Percentiles rank a stretch among this genome's conserved stretches.
Conservation (phyloP, 2,888 invertebrate species). For the Beris chalybata region DNA sequence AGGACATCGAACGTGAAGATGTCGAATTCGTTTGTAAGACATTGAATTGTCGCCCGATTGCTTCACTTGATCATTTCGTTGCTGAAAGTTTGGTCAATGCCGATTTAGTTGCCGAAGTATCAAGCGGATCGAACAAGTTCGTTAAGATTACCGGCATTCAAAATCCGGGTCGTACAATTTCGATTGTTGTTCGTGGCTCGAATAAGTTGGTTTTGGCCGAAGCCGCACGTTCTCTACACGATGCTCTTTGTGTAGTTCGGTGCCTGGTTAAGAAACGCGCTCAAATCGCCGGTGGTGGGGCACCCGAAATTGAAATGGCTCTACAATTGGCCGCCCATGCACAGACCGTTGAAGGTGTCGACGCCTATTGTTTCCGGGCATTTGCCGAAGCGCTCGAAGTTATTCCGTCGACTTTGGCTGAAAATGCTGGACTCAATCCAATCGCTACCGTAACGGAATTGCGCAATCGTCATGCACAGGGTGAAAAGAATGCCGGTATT, state of each 20-base stretch:
- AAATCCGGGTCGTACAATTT: conserved; percentile 86
- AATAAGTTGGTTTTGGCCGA: conserved; percentile 88
- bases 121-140: conserved; percentile 84
- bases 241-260: conserved; percentile 87
- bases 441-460: conserved; percentile 96
- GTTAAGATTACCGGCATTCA: conserved; percentile 91
- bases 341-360: conserved; percentile 84
- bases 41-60: conserved; percentile 91
- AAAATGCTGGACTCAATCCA: conserved; percentile 86
- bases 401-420: conserved; percentile 87
- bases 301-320: conserved; percentile 95
- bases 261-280: conserved; percentile 94
- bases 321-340: conserved; percentile 79
- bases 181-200: conserved; percentile 83
- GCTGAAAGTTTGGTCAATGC: conserved; percentile 90
- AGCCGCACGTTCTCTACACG: conserved; percentile 89
- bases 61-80: conserved; percentile 96
- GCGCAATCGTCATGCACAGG: conserved; percentile 88
- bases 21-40: conserved; percentile 97
- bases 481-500: conserved; percentile 86
- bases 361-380: conserved; percentile 93
- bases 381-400: conserved; percentile 96
- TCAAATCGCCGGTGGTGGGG: conserved; percentile 94
- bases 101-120: conserved; percentile 92
- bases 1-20: conserved; percentile 97